Percentiles rank a stretch among this genome's conserved stretches.
Evolutionary conservation across 2,113 vertebrate genomes (phyloP).

Genomic region (Ciconia stormi): DNA sequence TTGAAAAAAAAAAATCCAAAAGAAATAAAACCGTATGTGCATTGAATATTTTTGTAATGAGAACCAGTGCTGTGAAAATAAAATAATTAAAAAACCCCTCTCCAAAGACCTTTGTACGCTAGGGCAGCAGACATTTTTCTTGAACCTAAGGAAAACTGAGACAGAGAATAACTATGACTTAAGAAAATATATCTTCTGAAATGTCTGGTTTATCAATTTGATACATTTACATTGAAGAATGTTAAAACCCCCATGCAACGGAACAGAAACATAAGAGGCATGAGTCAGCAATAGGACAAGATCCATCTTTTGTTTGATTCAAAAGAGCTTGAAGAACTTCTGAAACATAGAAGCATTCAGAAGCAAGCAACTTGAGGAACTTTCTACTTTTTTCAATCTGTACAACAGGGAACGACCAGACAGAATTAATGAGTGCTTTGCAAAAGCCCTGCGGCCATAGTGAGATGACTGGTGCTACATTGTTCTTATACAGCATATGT

Average conservation of each 20-base stretch:
- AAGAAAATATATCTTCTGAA: background rate
- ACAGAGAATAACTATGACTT: background rate
- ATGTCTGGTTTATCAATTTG: background rate
- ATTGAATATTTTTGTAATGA: background rate
- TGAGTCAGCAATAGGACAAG: slow-evolving; percentile 13
- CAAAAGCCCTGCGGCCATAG: background rate
- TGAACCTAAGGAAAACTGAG: background rate
- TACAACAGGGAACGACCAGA: background rate
- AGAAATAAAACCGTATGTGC: background rate
- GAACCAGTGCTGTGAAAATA: background rate
- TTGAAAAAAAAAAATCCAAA: background rate
- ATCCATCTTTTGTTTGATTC: background rate
- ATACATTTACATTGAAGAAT: background rate
- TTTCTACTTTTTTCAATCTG: background rate
- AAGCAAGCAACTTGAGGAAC: background rate
- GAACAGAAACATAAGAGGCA: background rate
- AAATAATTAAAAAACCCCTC: background rate
- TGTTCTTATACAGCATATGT: background rate
- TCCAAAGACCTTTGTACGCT: background rate
- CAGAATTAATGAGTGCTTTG: background rate
- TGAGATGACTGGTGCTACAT: background rate
- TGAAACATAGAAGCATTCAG: background rate
- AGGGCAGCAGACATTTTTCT: background rate
- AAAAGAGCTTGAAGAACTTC: slow-evolving; percentile 4
- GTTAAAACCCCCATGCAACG: background rate